Evolutionary conservation across 2,797 vertebrate genomes (phyloP), one percentile per base, ranked within the genome.

Genomic region (Cynodonichthys magdalenae): DNA sequence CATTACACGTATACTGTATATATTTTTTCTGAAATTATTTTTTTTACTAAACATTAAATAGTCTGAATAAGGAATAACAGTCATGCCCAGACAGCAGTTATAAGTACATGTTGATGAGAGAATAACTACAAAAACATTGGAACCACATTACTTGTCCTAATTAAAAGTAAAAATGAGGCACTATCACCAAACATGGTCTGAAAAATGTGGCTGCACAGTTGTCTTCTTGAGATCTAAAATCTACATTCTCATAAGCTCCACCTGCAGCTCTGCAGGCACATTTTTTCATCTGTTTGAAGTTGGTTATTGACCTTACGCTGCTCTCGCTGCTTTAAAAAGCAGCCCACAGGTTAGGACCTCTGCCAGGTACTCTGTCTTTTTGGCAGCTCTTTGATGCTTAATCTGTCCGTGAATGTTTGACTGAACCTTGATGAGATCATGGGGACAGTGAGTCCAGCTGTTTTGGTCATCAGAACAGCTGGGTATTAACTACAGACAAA

Each of bases 351-450:
- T 85, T 81, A 83, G 74, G 74, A 71, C 75, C 75, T 77, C 68
- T 80, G 86, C 82, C 86, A 87, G 86, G 82, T 87, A 79, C 79
- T 88, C 71, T 4, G 81, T 85, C 85, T 87, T 81, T 63, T 65
- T 82, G 83, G 67, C 87, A 87, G 81, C 49, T 69, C 87, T 90
- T 90, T 90, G 85, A 90, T 81, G 85, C 69, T 68, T 80, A 83
- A 86, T 85, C 83, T 83, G 81, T 81, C 80, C 82, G 68, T 70
- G 15, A 71, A 49, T 82, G 79, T 89, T 75, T 80, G 81, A 67
- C 74, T 71, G 59, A 67, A 52, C 71, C 55, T 64, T 53, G 52
- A 65, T 87, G 86, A 88, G 86, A 76, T 89, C 80, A 87, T 72
- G 63, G 55, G 53, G 66, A 67, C 71, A 67, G 70, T 62, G 58